phyloP scores from a whole-genome alignment of 2,113 vertebrate species.

The Ptilonorhynchus violaceus region DNA sequence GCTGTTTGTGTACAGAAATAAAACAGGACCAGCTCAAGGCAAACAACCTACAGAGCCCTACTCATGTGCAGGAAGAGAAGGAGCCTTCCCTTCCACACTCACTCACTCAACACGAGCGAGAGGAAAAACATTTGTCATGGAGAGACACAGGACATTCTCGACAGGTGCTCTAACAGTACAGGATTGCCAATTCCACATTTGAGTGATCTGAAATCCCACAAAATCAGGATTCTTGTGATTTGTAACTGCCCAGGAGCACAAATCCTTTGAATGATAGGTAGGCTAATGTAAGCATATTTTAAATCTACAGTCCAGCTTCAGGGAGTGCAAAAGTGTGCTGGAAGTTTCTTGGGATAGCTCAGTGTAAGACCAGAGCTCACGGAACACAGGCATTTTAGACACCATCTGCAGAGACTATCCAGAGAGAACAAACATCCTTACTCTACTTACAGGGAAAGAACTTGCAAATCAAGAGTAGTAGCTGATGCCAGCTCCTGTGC shows the following conservation, averaged over 20 bases:
- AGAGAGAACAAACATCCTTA: neutral
- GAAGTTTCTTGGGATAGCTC: neutral
- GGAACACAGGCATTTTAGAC: neutral
- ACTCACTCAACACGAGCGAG: neutral
- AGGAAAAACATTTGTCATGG: neutral
- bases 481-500: neutral
- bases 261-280: neutral
- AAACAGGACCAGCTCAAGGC: neutral
- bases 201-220: neutral
- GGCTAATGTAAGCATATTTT: neutral
- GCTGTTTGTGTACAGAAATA: neutral
- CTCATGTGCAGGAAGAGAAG: neutral
- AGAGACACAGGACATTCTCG: neutral
- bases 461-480: neutral
- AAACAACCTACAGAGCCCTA: neutral
- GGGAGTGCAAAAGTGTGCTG: neutral
- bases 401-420: neutral
- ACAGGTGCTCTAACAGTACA: neutral
- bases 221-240: neutral
- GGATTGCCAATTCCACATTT: neutral
- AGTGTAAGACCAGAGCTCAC: neutral
- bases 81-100: neutral
- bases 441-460: neutral
- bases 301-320: neutral
- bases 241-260: neutral